Evolutionary conservation across 2,113 vertebrate genomes (phyloP), one percentile per base, ranked within the genome.

Genomic region (Paracanthobrama guichenoti): DNA sequence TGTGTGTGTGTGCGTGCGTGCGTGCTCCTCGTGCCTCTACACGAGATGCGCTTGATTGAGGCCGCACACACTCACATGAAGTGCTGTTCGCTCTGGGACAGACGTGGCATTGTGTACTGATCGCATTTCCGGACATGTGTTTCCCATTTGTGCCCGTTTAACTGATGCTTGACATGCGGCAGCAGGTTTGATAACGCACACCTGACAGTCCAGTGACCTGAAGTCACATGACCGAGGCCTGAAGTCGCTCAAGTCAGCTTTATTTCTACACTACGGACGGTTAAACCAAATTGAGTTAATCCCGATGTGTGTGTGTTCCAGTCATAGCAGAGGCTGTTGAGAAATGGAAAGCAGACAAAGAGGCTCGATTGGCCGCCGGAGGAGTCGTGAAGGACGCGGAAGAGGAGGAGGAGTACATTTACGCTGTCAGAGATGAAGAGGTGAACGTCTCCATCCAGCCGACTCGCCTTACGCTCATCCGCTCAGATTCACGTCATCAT

Each of bases 341-440:
- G 85, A 97, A 94, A 79, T 99, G 98, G 98, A 97, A 90, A 84
- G 83, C 89, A 0, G 97, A 98, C 82, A 95, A 89, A 55, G 97
- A 97, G 71, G 94, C 94, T 3, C 92, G 91, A 6, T 91, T 96
- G 9, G 93, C 94, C 1, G 88, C 72, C 2, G 89, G 85, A 1
- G 94, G 93, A 82, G 89, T 94, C 79, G 85, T 89, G 18, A 95
- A 95, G 12, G 93, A 94, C 13, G 93, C 95, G 22, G 95, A 96
- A 9, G 96, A 99, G 97, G 53, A 98, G 57, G 97, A 99, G 84
- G 93, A 95, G 80, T 95, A 96, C 86, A 98, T 99, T 85, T 99
- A 99, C 73, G 95, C 93, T 0, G 92, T 97, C 59, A 90, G 92
- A 0, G 94, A 94, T 1, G 95, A 97, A 24, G 96, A 97, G 96